Conservation (phyloP, 2,113 vertebrate genomes). For the Xyrauchen texanus region DNA sequence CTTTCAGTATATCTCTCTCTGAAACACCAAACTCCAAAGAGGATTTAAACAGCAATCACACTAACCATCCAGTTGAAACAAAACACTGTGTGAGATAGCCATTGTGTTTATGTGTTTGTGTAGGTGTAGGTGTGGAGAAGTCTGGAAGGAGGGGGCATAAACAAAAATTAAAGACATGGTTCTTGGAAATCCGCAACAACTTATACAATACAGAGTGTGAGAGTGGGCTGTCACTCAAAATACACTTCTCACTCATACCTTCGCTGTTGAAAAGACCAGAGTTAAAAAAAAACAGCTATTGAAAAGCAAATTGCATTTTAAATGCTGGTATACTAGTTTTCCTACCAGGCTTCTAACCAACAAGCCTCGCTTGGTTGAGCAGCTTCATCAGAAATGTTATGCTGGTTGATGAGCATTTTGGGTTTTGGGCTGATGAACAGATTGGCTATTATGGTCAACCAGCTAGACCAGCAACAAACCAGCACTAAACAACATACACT, state of each 20-base stretch:
- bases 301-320: too few relatives aligned
- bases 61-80: constrained; percentile 65
- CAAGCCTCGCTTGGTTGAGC: too few relatives aligned
- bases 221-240: constrained; percentile 27
- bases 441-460: too few relatives aligned
- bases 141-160: constrained; percentile 60
- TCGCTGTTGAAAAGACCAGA: too few relatives aligned
- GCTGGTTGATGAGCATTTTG: too few relatives aligned
- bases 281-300: too few relatives aligned
- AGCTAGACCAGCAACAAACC: too few relatives aligned
- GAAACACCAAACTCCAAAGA: constrained; percentile 64
- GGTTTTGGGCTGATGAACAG: too few relatives aligned
- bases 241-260: background rate
- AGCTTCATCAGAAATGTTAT: too few relatives aligned
- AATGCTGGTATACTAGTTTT: too few relatives aligned
- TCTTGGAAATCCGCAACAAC: constrained; percentile 40
- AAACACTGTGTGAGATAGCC: constrained; percentile 47
- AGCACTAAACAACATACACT: too few relatives aligned
- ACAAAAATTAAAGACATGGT: constrained; percentile 68
- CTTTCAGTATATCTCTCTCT: constrained; percentile 35
- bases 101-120: background rate
- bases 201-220: constrained; percentile 13
- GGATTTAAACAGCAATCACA: constrained; percentile 70
- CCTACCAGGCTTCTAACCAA: too few relatives aligned
- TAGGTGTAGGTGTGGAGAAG: constrained; percentile 18